Evolutionary conservation across 2,888 invertebrate species (phyloP), one percentile per base, ranked within the genome.

Genomic region (Melinaea menophilus): DNA sequence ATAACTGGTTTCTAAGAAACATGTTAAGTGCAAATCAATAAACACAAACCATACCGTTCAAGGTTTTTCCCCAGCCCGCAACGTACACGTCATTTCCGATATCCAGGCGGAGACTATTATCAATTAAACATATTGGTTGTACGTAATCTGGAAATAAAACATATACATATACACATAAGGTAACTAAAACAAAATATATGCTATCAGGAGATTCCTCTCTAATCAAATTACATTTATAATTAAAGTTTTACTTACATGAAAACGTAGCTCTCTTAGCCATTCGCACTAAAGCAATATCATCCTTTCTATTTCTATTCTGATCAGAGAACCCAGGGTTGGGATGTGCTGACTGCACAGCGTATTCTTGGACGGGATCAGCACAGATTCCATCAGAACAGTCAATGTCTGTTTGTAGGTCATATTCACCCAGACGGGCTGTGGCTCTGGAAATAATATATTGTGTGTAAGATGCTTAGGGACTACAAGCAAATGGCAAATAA

Each of bases 21-120:
- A 37, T 37, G 11, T 41, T 59, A 33, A 37, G 58, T 59, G 46
- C 74, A 76, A 79, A 79, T 79, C 77, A 70, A 79, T 82, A 80
- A 69, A 34, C 34, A 61, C 45, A 41, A 60, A 65, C 67, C 72
- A n/a, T 79, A 91, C 91, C 88, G 58, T 71, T 78, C 73, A 92
- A 90, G 68, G 93, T 93, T 84, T 92, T 89, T 55, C 93, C 93
- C 93, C 93, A 93, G 22, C 93, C 93, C 9, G 93, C 92, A 4
- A 93, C 92, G 56, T 81, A 91, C 46, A 93, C 91, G 72, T 91
- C 85, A 74, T 82, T 81, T 5, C 91, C 92, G 3, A 79, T 74
- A 5, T 77, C 71, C 35, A 92, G 67, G 0, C 89, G 84, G 33
- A 79, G 74, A 7, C 75, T 81, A 60, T 59, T 72, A 62, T 77